Conservation (phyloP, 2,888 invertebrate species). For the Cerceris ruficornis region DNA sequence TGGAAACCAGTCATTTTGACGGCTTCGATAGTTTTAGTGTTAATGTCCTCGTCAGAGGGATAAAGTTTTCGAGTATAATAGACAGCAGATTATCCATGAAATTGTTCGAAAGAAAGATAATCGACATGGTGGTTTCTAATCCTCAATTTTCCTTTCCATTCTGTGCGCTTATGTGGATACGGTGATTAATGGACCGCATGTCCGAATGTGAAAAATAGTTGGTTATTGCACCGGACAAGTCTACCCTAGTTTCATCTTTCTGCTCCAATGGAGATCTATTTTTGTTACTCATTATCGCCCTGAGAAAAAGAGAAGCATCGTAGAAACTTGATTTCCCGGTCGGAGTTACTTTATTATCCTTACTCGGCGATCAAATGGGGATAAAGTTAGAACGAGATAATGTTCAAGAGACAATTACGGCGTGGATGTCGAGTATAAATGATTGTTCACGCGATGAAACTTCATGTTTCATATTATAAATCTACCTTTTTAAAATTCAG, state of each 20-base stretch:
- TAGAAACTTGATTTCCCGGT: constrained; percentile 35
- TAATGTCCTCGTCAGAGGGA: no score
- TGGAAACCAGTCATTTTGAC: no score
- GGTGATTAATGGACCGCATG: constrained; percentile 10
- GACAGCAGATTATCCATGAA: no score
- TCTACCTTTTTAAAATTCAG: no score
- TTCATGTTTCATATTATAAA: no score
- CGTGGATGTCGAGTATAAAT: background rate
- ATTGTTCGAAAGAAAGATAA: no score
- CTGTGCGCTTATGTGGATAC: background rate
- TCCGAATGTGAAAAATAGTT: constrained; percentile 14
- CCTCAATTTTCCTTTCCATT: background rate
- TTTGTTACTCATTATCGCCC: constrained; percentile 24
- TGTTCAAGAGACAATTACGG: background rate
- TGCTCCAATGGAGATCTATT: constrained; percentile 15
- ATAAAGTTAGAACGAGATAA: constrained; percentile 12
- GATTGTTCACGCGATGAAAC: background rate
- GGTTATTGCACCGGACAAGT: constrained; percentile 18
- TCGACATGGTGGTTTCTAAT: no score
- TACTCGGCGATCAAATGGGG: background rate
- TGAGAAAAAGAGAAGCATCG: constrained; percentile 11
- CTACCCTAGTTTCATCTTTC: constrained; percentile 24
- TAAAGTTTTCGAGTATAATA: no score
- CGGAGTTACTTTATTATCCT: background rate
- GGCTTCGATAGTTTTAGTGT: no score